Conservation (phyloP, 1,140 invertebrate species). For the Nasonia giraulti region DNA sequence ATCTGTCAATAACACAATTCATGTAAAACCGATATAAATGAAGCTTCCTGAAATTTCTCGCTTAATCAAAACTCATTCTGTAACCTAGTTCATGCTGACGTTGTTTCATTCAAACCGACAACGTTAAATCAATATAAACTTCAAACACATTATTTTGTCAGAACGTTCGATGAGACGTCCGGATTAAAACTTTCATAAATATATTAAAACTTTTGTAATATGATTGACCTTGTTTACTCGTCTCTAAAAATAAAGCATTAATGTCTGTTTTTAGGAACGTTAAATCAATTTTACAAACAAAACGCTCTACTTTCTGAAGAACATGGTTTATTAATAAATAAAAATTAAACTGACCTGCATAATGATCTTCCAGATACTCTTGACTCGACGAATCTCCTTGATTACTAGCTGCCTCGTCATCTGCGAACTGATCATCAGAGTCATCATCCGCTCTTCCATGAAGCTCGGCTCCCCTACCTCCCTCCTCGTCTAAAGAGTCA, state of each 20-base stretch:
- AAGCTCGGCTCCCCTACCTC: slow-evolving; percentile 66
- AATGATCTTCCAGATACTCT: slow-evolving; percentile 75
- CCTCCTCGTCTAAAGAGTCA: slow-evolving; percentile 79
- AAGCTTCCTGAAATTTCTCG: no score
- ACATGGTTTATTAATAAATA: not conserved
- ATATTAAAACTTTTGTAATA: not conserved
- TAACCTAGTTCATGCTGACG: no score
- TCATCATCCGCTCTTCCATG: slow-evolving; percentile 74
- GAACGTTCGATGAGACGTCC: not conserved
- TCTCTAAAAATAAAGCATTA: not conserved
- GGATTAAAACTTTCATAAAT: not conserved
- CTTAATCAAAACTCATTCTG: no score
- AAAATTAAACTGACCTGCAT: slow-evolving; percentile 63
- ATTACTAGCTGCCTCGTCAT: slow-evolving; percentile 79
- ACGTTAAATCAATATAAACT: not conserved
- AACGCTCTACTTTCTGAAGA: not conserved
- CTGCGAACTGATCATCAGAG: slow-evolving; percentile 80
- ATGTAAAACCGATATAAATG: no score
- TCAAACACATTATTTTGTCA: not conserved
- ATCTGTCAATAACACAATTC: no score
- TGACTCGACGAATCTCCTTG: slow-evolving; percentile 78
- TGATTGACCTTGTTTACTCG: not conserved
- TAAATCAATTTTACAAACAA: not conserved
- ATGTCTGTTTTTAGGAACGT: not conserved
- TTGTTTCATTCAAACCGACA: not conserved